Evolutionary conservation across 2,888 invertebrate species (phyloP), one percentile per base, ranked within the genome.

Genomic region (Dysmachus trigonus): DNA sequence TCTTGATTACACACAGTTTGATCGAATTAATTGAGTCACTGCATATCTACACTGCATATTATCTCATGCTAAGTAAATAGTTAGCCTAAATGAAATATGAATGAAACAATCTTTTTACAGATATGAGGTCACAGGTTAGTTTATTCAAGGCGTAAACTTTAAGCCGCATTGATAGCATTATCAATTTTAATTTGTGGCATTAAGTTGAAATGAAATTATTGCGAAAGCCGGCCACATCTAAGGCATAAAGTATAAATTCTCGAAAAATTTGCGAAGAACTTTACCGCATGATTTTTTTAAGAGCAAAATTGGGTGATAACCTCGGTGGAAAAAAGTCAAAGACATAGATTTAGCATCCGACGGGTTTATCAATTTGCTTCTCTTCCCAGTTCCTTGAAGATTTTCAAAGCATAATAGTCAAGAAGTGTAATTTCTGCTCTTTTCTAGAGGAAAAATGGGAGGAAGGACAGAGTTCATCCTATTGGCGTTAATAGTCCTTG

Each of bases 281-380:
- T 62, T 27, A 27, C 27, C 10, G 62, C 22, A 22, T 6, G 10
- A 27, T 62, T 62, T 62, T 10, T 62, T 22, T n/a, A n/a, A 27
- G 62, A n/a, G 7, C 51, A 51, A 7, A 51, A 51, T 51, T 51
- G 7, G 18, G n/a, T n/a, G 83, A 83, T 83, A 83, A 83, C 83
- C 72, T 41, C 71, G 18, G 22, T 41, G 30, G 81, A 79, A 51
- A n/a, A 51, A 51, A 47, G n/a, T 79, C 47, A 83, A 72, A 83
- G 83, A 41, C 38, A 72, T 1, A 38, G 38, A 83, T 72, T 33
- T 83, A 35, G 6, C 2, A 15, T 72, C 15, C 18, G 41, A 13
- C 13, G 53, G 27, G 15, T 51, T n/a, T 27, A 83, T 38, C 38
- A 83, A 38, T 72, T 83, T 83, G 22, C 38, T 62, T 38, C 27